phyloP scores from a whole-genome alignment of 2,797 vertebrate genomes.

The Artibeus lituratus region DNA sequence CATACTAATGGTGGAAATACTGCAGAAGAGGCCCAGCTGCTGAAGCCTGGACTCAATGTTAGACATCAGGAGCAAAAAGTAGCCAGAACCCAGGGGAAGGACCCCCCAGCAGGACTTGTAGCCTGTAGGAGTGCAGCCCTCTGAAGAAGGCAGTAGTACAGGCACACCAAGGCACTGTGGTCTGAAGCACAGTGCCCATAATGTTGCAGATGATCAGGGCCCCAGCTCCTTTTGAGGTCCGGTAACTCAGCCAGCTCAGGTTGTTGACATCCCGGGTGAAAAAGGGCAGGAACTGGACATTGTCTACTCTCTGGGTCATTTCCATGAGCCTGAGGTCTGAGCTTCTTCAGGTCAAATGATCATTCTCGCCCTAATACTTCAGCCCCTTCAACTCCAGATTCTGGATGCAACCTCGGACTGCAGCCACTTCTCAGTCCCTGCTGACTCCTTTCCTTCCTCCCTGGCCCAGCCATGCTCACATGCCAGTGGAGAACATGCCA shows the following conservation, averaged over 20 bases:
- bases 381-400: neutral
- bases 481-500: constrained; percentile 93
- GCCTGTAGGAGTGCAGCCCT: constrained; percentile 79
- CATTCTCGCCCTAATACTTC: neutral
- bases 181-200: constrained; percentile 89
- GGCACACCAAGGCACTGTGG: constrained; percentile 86
- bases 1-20: constrained; percentile 92
- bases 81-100: constrained; percentile 83
- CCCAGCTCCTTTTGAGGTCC: constrained; percentile 87
- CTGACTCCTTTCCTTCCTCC: constrained; percentile 25
- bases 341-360: neutral
- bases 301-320: constrained; percentile 87
- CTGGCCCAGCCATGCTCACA: constrained; percentile 82
- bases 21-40: constrained; percentile 92
- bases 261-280: constrained; percentile 86
- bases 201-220: constrained; percentile 89
- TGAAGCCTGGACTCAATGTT: constrained; percentile 76
- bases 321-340: constrained; percentile 86
- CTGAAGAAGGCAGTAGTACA: constrained; percentile 88
- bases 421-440: neutral
- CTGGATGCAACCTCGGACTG: neutral
- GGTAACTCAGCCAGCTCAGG: constrained; percentile 94
- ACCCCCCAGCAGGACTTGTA: constrained; percentile 71
- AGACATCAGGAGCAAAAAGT: constrained; percentile 84
- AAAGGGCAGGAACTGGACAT: constrained; percentile 90